phyloP scores from a whole-genome alignment of 2,797 vertebrate species.

The Cephalopachus bancanus region DNA sequence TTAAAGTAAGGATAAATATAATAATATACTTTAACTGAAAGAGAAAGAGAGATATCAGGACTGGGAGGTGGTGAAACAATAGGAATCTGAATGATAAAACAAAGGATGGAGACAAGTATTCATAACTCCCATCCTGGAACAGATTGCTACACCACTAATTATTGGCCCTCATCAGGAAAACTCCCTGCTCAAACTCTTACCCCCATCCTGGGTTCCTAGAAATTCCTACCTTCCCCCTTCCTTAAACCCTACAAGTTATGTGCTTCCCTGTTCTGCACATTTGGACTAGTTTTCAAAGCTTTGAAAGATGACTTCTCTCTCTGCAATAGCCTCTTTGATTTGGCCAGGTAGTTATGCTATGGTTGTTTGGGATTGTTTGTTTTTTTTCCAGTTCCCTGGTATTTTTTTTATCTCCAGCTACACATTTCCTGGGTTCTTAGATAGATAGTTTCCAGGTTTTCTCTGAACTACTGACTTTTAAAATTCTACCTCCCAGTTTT shows the following conservation, averaged over 20 bases:
- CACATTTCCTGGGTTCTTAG: constrained; percentile 40
- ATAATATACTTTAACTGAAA: constrained; percentile 22
- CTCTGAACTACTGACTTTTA: constrained; percentile 63
- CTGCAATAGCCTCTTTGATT: constrained; percentile 56
- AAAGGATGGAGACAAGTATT: background rate
- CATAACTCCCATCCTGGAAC: background rate
- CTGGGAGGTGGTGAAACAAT: background rate
- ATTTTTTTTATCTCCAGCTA: constrained; percentile 58
- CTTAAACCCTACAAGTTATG: background rate
- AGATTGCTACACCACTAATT: background rate
- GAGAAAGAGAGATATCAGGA: background rate
- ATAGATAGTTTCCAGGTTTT: constrained; percentile 66
- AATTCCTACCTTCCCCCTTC: background rate
- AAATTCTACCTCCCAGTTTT: constrained; percentile 50
- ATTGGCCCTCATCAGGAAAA: background rate
- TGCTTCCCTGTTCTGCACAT: constrained; percentile 34
- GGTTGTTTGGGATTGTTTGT: background rate
- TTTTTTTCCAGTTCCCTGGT: constrained; percentile 55
- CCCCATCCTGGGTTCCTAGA: background rate
- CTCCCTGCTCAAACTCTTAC: background rate
- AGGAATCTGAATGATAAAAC: constrained; percentile 7
- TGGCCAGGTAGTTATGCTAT: constrained; percentile 62
- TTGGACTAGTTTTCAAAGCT: constrained; percentile 32
- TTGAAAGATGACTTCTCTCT: constrained; percentile 43
- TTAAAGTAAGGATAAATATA: constrained; percentile 4